Conservation (phyloP, 2,797 vertebrate genomes). For the Notolepis coatsorum region DNA sequence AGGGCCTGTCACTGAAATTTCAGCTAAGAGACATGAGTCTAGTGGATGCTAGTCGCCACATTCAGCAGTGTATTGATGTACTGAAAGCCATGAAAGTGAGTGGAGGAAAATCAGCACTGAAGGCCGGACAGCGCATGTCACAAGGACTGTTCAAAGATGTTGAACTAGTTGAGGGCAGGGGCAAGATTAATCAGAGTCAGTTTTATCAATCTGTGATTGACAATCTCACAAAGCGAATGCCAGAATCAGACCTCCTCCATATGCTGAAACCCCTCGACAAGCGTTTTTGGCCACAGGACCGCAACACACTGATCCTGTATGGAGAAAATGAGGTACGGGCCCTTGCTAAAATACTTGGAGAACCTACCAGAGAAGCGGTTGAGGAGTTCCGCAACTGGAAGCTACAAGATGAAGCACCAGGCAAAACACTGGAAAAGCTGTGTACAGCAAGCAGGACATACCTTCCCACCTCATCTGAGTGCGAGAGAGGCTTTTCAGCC, state of each 20-base stretch:
- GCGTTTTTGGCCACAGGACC: background rate
- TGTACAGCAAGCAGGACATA: background rate
- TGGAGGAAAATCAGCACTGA: conserved; percentile 4
- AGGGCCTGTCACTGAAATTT: background rate
- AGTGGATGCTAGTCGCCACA: background rate
- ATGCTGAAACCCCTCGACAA: background rate
- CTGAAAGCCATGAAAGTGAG: background rate
- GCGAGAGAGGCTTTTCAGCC: background rate
- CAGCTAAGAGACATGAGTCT: conserved; percentile 5
- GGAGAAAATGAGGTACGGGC: background rate
- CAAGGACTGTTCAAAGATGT: background rate
- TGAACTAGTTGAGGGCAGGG: no score
- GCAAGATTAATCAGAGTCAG: no score
- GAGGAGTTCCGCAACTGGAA: background rate
- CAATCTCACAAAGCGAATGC: background rate
- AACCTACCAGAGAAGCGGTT: background rate
- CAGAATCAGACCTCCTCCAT: background rate
- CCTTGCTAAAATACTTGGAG: background rate
- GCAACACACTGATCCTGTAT: background rate
- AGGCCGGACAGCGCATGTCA: background rate
- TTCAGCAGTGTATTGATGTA: background rate
- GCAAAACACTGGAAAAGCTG: background rate
- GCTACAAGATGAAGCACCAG: no score
- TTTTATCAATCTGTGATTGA: background rate
- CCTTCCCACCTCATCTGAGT: background rate